Base-by-base conservation (phyloP, 2,113 vertebrate species). In the Eulemur macaco region DNA sequence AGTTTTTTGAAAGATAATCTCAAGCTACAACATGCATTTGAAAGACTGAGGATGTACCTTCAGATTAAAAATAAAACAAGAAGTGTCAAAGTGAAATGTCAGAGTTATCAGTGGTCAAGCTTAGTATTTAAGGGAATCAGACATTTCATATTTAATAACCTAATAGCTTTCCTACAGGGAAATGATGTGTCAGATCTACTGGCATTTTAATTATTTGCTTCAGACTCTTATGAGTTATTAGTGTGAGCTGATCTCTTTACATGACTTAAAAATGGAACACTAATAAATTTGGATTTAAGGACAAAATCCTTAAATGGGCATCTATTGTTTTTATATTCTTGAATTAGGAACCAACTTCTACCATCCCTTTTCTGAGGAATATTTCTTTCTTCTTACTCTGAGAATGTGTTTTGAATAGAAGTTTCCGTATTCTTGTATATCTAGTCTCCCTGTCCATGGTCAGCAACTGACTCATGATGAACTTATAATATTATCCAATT, bases 191-290 rank as follows among this genome's bases (percentile, higher is more conserved):
- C 85, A n/a, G 31, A 47, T 76, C 45, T 60, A 50, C 15, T 34
- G 50, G 37, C 39, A 78, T 60, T 90, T 95, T 50, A 89, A 84
- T 90, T 37, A 93, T 83, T 52, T 93, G 54, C 25, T 78, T 54
- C 4, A 82, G 50, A 29, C 1, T 34, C 2, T 63, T 73, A 37
- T 64, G 29, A 66, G 12, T 31, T 91, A 73, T 60, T 29, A 69
- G 2, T 52, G 12, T 77, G 42, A 87, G 11, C 73, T 88, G 50
- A 56, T 68, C 21, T 77, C 10, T 23, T 96, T 66, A 21, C 0
- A 54, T 2, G 6, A 29, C 60, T 76, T 92, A 73, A 47, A 96
- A 95, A 39, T 9, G 5, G 14, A 20, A 56, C 10, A 64, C 25
- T 45, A 91, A 73, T 29, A 77, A 88, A 23, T 63, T 56, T 80